phyloP scores from a whole-genome alignment of 1,140 invertebrate species.

The Drosophila asahinai region DNA sequence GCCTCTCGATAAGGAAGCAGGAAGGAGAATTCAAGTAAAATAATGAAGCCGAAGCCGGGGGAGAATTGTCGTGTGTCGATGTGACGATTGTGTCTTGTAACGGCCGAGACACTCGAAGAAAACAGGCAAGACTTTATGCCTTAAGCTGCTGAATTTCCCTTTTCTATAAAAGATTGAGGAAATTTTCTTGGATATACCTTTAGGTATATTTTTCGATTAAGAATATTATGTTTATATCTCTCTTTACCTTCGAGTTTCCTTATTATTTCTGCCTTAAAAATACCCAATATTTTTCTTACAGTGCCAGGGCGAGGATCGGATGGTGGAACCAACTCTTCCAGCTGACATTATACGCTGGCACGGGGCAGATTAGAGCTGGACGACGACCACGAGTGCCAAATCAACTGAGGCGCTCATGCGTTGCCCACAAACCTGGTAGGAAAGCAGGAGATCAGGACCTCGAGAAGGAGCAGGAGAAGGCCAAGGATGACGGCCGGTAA shows the following conservation, averaged over 20 bases:
- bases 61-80: conserved; percentile 36
- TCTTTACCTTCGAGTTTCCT: background rate
- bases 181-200: background rate
- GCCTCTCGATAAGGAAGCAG: conserved; percentile 55
- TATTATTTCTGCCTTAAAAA: background rate
- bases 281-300: background rate
- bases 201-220: background rate
- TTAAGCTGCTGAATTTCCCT: too few relatives aligned
- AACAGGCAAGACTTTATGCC: background rate
- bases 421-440: conserved; percentile 37
- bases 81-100: conserved; percentile 47
- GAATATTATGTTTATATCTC: background rate
- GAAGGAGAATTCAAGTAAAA: background rate
- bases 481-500: background rate
- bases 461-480: background rate
- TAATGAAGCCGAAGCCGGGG: background rate
- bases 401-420: conserved; percentile 74
- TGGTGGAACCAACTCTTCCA: conserved; percentile 49
- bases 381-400: conserved; percentile 39
- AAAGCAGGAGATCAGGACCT: conserved; percentile 18
- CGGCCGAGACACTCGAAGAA: conserved; percentile 33
- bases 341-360: conserved; percentile 53
- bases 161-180: background rate
- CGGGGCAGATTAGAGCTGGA: conserved; percentile 52
- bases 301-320: conserved; percentile 8